Evolutionary conservation across 2,888 invertebrate species (phyloP), one percentile per base, ranked within the genome.

Genomic region (Brachylomia viminalis): DNA sequence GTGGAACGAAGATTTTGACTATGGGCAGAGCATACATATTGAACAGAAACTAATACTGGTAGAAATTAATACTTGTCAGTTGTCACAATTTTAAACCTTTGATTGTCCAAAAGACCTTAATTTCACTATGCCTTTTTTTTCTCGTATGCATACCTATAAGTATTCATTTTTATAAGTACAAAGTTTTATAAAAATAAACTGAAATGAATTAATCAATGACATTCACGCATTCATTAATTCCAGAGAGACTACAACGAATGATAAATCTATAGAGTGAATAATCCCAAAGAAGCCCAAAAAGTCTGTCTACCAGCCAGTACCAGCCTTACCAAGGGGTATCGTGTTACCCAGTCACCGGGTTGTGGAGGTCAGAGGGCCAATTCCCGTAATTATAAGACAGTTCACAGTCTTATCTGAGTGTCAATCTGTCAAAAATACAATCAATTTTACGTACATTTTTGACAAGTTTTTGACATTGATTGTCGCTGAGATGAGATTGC

Each of bases 61-160:
- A n/a, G n/a, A n/a, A n/a, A n/a, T n/a, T 23, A 65, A 71, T 65
- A 71, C 38, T 65, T 49, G 65, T 71, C 49, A 38, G 38, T 64
- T 64, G 38, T 64, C 49, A 15, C 4, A 27, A 62, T 62, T 47
- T 33, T 30, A 30, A 30, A 52, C 66, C 66, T 72, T 64, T 42
- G 38, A 66, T 66, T n/a, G 62, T 47, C 11, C 5, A n/a, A 58
- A 4, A 49, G 47, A 49, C 67, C 15, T 72, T 67, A 17, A 30
- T n/a, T 74, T 59, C 13, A 61, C 8, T 27, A 56, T 47, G 47
- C 0, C 8, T 52, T 30, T 27, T 20, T n/a, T 71, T 56, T 13
- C 17, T 45, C 5, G 30, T 61, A 45, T 10, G 17, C 23, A 23
- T 27, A 38, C 38, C n/a, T n/a, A n/a, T n/a, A n/a, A n/a, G n/a